phyloP scores from a whole-genome alignment of 2,888 invertebrate genomes.

The Amphipoea oculea region DNA sequence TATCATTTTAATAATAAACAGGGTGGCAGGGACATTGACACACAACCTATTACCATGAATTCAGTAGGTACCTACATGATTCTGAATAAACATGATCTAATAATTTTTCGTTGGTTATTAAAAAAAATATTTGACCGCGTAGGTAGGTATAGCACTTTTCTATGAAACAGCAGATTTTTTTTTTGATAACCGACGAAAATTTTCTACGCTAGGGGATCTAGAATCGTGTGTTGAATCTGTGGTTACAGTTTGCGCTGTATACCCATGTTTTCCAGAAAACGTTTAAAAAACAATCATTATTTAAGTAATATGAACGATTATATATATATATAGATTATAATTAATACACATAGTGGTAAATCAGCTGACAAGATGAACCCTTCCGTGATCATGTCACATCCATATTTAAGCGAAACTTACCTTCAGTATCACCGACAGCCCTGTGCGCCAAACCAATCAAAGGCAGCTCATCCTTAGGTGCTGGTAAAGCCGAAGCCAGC shows the following conservation, averaged over 20 bases:
- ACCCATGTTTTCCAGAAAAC: no score
- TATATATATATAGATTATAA: background rate
- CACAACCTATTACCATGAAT: no score
- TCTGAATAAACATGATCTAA: no score
- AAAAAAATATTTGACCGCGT: no score
- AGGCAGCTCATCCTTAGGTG: slow-evolving; percentile 70
- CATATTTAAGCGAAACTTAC: slow-evolving; percentile 67
- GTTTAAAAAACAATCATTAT: no score
- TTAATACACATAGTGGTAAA: background rate
- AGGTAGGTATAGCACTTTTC: no score
- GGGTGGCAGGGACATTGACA: no score
- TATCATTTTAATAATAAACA: background rate
- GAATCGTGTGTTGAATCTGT: no score
- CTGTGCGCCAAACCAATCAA: slow-evolving; percentile 77
- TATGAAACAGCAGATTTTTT: no score
- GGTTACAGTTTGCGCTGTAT: no score
- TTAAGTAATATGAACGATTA: background rate
- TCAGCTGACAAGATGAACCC: background rate
- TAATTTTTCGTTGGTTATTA: background rate
- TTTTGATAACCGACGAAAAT: no score
- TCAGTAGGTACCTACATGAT: background rate
- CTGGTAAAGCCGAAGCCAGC: slow-evolving; percentile 74
- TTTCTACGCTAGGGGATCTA: no score
- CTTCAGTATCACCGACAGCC: slow-evolving; percentile 77
- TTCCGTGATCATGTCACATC: background rate